A percentile compares a stretch with the other conserved stretches of the same genome.
Conservation (phyloP, 1,140 invertebrate genomes). For the Oreohelix idahoensis region DNA sequence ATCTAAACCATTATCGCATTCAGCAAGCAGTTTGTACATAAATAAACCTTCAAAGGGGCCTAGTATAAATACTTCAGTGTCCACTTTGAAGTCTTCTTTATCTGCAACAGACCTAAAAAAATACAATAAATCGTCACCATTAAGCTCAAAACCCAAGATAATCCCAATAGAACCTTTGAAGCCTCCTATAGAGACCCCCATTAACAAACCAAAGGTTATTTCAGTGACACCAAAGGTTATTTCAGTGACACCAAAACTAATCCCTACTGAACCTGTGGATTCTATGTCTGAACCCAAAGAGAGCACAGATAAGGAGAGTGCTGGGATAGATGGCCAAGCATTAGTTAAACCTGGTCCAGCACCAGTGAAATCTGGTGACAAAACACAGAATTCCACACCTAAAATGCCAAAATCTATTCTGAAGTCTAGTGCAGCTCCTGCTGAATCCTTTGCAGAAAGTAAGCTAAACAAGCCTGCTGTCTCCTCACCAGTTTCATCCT, state of each 20-base stretch:
- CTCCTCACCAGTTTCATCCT: neutral
- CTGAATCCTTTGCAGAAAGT: neutral
- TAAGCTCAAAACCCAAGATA: slow-evolving; percentile 18
- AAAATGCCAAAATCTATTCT: slow-evolving; percentile 24
- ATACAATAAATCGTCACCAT: neutral
- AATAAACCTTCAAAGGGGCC: neutral
- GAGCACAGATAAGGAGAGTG: neutral
- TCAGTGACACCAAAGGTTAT: slow-evolving; percentile 13
- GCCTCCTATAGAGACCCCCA: neutral
- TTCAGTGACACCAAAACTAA: slow-evolving; percentile 9
- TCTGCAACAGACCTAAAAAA: neutral
- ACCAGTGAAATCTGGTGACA: neutral
- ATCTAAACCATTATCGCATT: neutral
- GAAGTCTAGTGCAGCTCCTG: neutral
- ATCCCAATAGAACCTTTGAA: slow-evolving; percentile 32
- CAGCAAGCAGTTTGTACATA: neutral
- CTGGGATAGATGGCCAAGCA: neutral
- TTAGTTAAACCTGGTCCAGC: neutral
- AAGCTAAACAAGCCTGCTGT: neutral
- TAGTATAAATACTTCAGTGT: neutral
- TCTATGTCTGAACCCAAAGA: neutral
- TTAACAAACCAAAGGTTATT: neutral
- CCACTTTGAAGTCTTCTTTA: neutral
- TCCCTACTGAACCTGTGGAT: slow-evolving; percentile 6
- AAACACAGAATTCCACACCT: neutral